Evolutionary conservation across 2,113 vertebrate genomes (phyloP).

Genomic region (Elaphurus davidianus): DNA sequence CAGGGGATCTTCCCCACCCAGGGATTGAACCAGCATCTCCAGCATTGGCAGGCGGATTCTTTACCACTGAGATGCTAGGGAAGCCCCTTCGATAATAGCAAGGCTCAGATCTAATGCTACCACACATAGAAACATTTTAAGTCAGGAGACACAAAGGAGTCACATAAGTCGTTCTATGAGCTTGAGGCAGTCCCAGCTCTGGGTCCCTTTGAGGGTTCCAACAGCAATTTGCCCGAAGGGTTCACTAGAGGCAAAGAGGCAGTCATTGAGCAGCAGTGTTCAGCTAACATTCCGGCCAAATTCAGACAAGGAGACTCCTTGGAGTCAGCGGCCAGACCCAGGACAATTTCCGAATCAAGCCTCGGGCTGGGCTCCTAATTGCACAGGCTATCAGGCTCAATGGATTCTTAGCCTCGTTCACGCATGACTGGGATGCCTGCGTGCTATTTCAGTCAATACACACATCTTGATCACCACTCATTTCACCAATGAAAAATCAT

Average conservation of each 20-base stretch:
- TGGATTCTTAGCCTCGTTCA: neutral
- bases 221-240: neutral
- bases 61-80: neutral
- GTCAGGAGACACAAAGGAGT: neutral
- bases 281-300: slow-evolving; percentile 31
- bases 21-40: accelerated
- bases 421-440: neutral
- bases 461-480: neutral
- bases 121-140: neutral
- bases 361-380: neutral
- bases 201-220: neutral
- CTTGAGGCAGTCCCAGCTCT: neutral
- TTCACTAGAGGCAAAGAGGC: slow-evolving; percentile 10
- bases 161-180: neutral
- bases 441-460: neutral
- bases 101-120: neutral
- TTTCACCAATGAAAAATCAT: slow-evolving; percentile 5
- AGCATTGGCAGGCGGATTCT: neutral
- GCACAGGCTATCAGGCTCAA: neutral
- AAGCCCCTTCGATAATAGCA: neutral
- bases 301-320: neutral
- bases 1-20: neutral
- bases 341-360: slow-evolving; percentile 30
- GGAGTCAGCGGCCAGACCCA: slow-evolving; percentile 38
- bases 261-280: neutral